Conservation (phyloP, 2,888 invertebrate species). For the Graphium colonna region DNA sequence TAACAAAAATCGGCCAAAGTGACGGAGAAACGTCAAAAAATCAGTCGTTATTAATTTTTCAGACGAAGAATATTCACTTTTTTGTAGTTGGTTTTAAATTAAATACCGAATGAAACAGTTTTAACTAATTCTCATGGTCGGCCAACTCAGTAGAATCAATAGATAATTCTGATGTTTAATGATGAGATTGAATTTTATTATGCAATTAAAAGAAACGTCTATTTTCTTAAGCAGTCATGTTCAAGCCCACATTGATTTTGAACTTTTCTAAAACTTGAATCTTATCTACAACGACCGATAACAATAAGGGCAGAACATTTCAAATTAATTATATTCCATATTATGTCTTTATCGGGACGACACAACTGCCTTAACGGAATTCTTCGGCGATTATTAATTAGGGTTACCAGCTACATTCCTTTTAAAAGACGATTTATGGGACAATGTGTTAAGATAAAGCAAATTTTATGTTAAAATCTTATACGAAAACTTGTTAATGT, state of each 20-base stretch:
- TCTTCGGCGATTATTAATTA: neutral
- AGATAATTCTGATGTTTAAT: too few species aligned
- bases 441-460: neutral
- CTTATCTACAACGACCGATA: neutral
- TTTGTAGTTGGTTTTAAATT: too few species aligned
- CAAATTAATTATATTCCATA: slow-evolving; percentile 4
- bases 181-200: too few species aligned
- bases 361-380: slow-evolving; percentile 10
- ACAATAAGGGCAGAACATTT: neutral
- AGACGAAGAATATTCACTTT: too few species aligned
- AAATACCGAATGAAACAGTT: too few species aligned
- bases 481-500: neutral
- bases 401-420: neutral
- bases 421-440: neutral
- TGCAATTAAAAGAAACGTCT: too few species aligned
- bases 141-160: too few species aligned
- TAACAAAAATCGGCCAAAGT: too few species aligned
- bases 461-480: neutral
- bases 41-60: too few species aligned
- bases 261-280: neutral
- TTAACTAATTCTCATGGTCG: too few species aligned
- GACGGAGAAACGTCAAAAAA: too few species aligned
- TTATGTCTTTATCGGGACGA: slow-evolving; percentile 9
- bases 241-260: neutral
- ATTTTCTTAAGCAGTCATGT: neutral